Evolutionary conservation across 2,797 vertebrate species (phyloP).

Genomic region (Paguma larvata): DNA sequence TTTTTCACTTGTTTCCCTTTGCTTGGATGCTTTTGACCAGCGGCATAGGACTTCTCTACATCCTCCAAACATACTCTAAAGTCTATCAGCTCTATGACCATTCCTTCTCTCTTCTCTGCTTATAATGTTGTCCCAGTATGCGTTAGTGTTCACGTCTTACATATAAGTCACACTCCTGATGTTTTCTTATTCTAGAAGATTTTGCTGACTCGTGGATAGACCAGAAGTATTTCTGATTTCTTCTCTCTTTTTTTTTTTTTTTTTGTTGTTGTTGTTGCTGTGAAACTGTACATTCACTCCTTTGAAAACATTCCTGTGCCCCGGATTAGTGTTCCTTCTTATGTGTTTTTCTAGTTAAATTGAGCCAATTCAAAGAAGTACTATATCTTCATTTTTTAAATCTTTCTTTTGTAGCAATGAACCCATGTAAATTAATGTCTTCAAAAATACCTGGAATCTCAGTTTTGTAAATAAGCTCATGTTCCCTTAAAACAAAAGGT

Average conservation of each 20-base stretch:
- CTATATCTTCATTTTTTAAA: neutral
- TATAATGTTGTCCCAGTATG: rapidly evolving
- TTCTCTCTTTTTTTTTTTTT: neutral
- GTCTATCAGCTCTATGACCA: neutral
- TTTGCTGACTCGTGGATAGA: neutral
- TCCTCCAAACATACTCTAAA: neutral
- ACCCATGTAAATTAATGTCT: rapidly evolving
- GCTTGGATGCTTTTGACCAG: neutral
- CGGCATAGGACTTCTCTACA: neutral
- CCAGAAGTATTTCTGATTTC: neutral
- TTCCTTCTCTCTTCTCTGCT: too few relatives aligned
- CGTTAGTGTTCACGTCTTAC: rapidly evolving
- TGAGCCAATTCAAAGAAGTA: neutral
- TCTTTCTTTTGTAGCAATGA: neutral
- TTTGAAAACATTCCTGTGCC: neutral
- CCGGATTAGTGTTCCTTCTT: neutral
- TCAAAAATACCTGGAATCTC: neutral
- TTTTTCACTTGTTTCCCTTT: neutral
- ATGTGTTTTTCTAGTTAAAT: neutral
- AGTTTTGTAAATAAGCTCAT: neutral
- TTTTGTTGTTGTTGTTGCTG: neutral
- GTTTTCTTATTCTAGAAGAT: neutral
- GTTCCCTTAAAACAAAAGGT: neutral
- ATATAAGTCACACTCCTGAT: neutral
- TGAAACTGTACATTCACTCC: too few relatives aligned